Conservation (phyloP, 2,113 vertebrate species). For the Nesospiza acunhae region DNA sequence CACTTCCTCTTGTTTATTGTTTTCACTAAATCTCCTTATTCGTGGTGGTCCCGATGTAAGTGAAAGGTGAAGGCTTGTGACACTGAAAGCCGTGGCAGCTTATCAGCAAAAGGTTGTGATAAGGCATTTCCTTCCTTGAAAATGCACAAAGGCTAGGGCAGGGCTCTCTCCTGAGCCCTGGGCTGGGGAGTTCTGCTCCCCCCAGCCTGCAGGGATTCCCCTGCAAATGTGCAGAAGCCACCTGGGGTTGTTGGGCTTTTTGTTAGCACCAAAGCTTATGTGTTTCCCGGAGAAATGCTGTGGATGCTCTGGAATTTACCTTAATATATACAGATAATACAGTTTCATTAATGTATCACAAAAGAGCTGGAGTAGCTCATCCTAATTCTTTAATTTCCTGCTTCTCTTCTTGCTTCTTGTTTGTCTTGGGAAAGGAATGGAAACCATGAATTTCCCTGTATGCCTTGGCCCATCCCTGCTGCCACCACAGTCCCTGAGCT, state of each 20-base stretch:
- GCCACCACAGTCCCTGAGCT: accelerated
- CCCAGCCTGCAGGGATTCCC: not conserved
- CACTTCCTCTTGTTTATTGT: constrained; percentile 47
- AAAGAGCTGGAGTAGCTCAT: constrained; percentile 47
- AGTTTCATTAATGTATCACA: constrained; percentile 53
- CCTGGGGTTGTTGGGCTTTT: not conserved
- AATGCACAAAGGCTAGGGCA: not conserved
- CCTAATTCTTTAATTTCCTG: constrained; percentile 62
- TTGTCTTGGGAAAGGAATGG: not conserved
- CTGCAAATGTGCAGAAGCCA: not conserved
- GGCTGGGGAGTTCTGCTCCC: not conserved
- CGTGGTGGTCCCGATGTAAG: constrained; percentile 1
- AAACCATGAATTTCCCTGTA: not conserved
- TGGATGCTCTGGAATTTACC: constrained; percentile 52
- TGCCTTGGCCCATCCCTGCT: not conserved
- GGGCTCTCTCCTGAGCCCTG: not conserved
- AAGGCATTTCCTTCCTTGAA: constrained; percentile 64
- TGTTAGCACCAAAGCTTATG: not conserved
- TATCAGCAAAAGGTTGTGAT: constrained; percentile 25
- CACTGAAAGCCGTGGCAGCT: not conserved
- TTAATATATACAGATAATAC: constrained; percentile 46
- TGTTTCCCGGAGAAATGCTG: constrained; percentile 55
- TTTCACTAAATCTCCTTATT: not conserved
- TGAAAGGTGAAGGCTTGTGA: constrained; percentile 63
- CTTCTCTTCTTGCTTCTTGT: not conserved